Conservation (phyloP, 2,888 invertebrate species). For the Cantharis rufa region DNA sequence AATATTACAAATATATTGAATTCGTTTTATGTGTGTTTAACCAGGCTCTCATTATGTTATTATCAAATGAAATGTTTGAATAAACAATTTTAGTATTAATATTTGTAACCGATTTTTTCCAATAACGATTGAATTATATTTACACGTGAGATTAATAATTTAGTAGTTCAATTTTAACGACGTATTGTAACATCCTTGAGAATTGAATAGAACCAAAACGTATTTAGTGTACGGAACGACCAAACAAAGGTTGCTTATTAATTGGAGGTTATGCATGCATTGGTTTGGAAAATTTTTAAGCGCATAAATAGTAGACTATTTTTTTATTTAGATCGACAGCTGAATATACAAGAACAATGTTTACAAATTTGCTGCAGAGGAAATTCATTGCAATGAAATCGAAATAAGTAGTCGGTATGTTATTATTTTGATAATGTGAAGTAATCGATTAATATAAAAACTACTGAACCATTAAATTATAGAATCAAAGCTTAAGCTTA, state of each 20-base stretch:
- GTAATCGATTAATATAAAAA: not conserved
- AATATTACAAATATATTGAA: not conserved
- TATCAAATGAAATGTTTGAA: not conserved
- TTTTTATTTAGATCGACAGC: not conserved
- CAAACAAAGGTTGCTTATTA: constrained; percentile 1
- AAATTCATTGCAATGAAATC: not conserved
- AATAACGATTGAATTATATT: not conserved
- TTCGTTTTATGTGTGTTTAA: not conserved
- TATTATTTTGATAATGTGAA: not conserved
- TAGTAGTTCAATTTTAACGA: constrained; percentile 1
- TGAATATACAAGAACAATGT: not conserved
- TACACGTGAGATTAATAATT: not conserved
- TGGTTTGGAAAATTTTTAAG: not conserved
- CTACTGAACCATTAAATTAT: too few species aligned
- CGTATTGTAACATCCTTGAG: constrained; percentile 19
- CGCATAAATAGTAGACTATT: not conserved
- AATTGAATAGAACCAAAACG: constrained; percentile 16
- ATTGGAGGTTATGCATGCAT: constrained; percentile 1
- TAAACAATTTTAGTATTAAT: not conserved
- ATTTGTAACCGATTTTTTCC: not conserved
- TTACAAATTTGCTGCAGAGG: not conserved
- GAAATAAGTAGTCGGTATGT: too few species aligned
- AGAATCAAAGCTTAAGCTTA: not conserved
- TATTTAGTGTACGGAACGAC: constrained; percentile 6
- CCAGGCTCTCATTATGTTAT: too few species aligned